Evolutionary conservation across 2,888 invertebrate genomes (phyloP).

Genomic region (Chaitophorus viminalis): DNA sequence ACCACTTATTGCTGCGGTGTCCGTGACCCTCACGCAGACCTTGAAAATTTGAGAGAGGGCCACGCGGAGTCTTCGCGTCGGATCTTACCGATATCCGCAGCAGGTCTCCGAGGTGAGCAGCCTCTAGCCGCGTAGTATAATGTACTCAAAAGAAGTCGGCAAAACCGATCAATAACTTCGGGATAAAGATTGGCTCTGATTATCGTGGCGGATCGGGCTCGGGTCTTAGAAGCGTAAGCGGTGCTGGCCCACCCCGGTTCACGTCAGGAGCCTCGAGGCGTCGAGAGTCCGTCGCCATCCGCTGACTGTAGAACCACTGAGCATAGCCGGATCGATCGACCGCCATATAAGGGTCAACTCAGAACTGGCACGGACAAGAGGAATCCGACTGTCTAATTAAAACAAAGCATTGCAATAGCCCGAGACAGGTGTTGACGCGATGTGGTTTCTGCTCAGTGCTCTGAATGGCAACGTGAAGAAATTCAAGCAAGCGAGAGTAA

Average conservation of each 20-base stretch:
- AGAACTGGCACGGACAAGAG: slow-evolving; percentile 75
- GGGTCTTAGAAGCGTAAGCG: slow-evolving; percentile 69
- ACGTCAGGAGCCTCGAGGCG: slow-evolving; percentile 67
- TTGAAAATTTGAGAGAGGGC: slow-evolving; percentile 67
- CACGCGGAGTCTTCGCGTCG: slow-evolving; percentile 68
- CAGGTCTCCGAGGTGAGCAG: slow-evolving; percentile 80
- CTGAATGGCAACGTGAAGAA: slow-evolving; percentile 76
- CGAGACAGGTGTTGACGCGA: slow-evolving; percentile 59
- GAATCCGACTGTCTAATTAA: slow-evolving; percentile 77
- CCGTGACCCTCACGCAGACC: slow-evolving; percentile 68
- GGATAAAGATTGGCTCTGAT: slow-evolving; percentile 81
- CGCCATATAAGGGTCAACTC: slow-evolving; percentile 67
- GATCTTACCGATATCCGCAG: slow-evolving; percentile 79
- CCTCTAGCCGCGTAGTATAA: slow-evolving; percentile 76
- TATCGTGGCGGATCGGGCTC: slow-evolving; percentile 73
- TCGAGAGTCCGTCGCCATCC: slow-evolving; percentile 14
- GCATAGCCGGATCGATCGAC: slow-evolving; percentile 17
- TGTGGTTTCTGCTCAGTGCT: slow-evolving; percentile 66
- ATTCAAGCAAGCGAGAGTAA: too few relatives aligned
- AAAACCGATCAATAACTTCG: slow-evolving; percentile 76
- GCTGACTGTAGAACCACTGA: slow-evolving; percentile 36
- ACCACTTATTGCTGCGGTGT: slow-evolving; percentile 69
- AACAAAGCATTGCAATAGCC: slow-evolving; percentile 78
- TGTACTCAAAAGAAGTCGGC: slow-evolving; percentile 77
- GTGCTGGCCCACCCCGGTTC: slow-evolving; percentile 72